phyloP scores from a whole-genome alignment of 2,797 vertebrate genomes.

The Leontopithecus rosalia region DNA sequence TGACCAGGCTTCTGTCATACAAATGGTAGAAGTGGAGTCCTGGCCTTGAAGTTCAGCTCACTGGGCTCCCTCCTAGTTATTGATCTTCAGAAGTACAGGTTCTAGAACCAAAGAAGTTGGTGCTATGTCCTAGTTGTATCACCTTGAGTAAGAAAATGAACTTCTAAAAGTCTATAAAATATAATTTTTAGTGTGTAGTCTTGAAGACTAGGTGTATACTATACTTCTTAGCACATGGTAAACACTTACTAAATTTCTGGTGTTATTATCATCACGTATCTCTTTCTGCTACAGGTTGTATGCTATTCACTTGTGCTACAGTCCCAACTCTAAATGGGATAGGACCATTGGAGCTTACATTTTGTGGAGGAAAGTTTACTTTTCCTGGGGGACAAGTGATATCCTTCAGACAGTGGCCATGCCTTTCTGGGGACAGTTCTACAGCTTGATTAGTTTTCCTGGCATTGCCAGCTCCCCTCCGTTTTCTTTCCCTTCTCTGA shows the following conservation, averaged over 20 bases:
- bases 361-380: not conserved
- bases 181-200: not conserved
- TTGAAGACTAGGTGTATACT: constrained; percentile 10
- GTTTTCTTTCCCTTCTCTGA: not conserved
- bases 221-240: not conserved
- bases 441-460: not conserved
- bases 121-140: not conserved
- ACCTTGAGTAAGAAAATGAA: not conserved
- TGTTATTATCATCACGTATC: not conserved
- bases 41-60: not conserved
- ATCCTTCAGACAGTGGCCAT: not conserved
- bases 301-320: not conserved
- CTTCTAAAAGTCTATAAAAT: not conserved
- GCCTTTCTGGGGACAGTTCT: not conserved
- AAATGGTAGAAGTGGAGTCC: not conserved
- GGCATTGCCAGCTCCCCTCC: not conserved
- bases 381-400: not conserved
- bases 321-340: not conserved
- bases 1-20: not conserved
- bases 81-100: not conserved
- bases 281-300: not conserved
- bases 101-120: not conserved
- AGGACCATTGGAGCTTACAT: not conserved
- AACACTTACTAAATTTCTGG: not conserved
- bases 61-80: not conserved